Conservation (phyloP, 2,888 invertebrate species). For the Eucera pruinosa region DNA sequence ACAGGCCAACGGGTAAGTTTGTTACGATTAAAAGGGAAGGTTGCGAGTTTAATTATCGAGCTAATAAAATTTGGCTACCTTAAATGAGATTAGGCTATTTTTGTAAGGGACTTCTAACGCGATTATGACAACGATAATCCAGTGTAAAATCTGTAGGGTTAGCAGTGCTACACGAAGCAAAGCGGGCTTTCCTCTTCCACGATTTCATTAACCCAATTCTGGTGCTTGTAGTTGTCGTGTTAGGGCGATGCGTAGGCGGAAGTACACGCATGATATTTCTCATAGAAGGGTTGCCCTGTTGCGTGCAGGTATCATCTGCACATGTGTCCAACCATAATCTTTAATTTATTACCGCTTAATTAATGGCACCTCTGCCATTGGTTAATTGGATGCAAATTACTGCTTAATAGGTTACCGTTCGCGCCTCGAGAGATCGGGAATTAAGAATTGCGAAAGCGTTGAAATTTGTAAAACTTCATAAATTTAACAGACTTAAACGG, state of each 20-base stretch:
- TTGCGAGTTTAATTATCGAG: too few relatives aligned
- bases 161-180: background rate
- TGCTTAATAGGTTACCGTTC: background rate
- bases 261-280: conserved; percentile 52
- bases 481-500: too few relatives aligned
- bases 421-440: background rate
- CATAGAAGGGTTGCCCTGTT: conserved; percentile 16
- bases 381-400: background rate
- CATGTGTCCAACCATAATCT: background rate
- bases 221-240: conserved; percentile 35
- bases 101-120: background rate
- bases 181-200: conserved; percentile 46
- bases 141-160: background rate
- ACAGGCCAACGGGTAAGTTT: too few relatives aligned
- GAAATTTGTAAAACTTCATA: too few relatives aligned
- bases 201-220: conserved; percentile 69
- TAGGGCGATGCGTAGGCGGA: conserved; percentile 38
- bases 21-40: too few relatives aligned
- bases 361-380: too few relatives aligned
- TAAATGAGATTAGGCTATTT: too few relatives aligned
- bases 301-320: conserved; percentile 17
- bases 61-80: background rate
- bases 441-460: too few relatives aligned
- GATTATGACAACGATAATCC: background rate
- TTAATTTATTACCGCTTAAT: background rate